These are phyloP conservation scores for Condylostylus longicornis DNA, from an alignment of 1,140 invertebrate genomes.

Conservation along the genomic window DNA sequence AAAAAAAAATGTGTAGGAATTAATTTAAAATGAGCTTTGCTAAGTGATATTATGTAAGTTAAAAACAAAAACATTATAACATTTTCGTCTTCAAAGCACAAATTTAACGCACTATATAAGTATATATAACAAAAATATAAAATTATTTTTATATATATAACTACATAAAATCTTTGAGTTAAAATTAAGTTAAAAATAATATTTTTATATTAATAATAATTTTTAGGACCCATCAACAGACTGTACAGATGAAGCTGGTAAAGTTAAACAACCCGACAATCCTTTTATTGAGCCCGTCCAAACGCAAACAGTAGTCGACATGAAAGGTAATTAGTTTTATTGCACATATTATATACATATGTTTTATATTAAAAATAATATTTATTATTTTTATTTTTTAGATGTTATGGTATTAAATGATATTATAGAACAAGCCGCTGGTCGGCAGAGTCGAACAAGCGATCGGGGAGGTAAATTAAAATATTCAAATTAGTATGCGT, in stretches of 20 bases:
- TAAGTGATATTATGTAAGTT: too few relatives aligned
- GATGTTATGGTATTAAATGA: constrained; percentile 97
- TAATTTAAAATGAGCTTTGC: too few relatives aligned
- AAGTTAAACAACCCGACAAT: constrained; percentile 76
- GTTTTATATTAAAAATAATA: not conserved
- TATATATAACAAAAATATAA: too few relatives aligned
- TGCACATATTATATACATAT: not conserved
- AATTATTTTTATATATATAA: too few relatives aligned
- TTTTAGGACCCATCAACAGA: constrained; percentile 52
- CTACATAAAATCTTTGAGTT: too few relatives aligned
- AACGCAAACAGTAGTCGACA: constrained; percentile 77
- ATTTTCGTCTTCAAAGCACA: too few relatives aligned
- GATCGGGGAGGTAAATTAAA: constrained; percentile 64
- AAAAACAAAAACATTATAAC: too few relatives aligned
- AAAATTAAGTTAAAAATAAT: too few relatives aligned
- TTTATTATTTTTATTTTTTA: constrained; percentile 37
- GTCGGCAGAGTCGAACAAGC: constrained; percentile 64
- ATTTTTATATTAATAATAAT: too few relatives aligned
- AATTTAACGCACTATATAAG: too few relatives aligned
- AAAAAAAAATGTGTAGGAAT: too few relatives aligned
- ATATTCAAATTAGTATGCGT: constrained; percentile 4
- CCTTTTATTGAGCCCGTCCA: constrained; percentile 75
- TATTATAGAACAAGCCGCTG: constrained; percentile 90
- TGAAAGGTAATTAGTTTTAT: constrained; percentile 58
- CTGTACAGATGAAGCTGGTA: constrained; percentile 61